Base-by-base conservation (phyloP, 2,888 invertebrate genomes). In the Drosophila nr. fundita region DNA sequence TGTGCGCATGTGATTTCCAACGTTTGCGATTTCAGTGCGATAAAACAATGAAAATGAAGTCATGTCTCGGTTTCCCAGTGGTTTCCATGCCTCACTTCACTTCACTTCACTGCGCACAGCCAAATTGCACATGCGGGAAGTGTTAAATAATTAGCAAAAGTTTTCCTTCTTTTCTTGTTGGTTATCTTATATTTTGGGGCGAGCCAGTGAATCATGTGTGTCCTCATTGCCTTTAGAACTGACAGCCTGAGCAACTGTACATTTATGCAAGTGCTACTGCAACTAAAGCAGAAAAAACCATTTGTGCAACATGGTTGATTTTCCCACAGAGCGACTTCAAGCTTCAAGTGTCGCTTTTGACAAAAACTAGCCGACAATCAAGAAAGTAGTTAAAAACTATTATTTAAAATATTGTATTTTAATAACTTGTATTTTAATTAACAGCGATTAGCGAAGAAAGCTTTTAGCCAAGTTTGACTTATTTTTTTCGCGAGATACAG, bases 1-100 rank as follows among this genome's bases (percentile, higher is more conserved):
- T 90, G 87, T 89, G 83, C 80, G 80, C 87, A 83, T 79, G 81
- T 77, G 88, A 89, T 78, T 83, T 81, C 81, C 74, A 79, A 82
- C 80, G 78, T 68, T 66, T 57, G 63, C 68, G 83, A 83, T 87
- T 69, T 59, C 58, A 65, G 54, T 72, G 71, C 70, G 83, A 90
- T 88, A 81, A 90, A 68, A 83, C 79, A 81, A 81, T 85, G 80
- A 73, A 72, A 80, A 81, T 80, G 74, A 83, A 89, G 78, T 81
- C 79, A 78, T 82, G 82, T 68, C 78, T 78, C 59, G 38, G 54
- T 70, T 78, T 69, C 18, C 68, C 59, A 50, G 40, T 50, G 53
- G 52, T n/a, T 66, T 59, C 55, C 30, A 45, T 64, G 60, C 62
- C 48, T 60, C 61, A 38, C 57, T 73, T 50, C 48, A 18, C 49